Evolutionary conservation across 2,888 invertebrate genomes (phyloP), one percentile per base, ranked within the genome.

Genomic region (Macaria liturata): DNA sequence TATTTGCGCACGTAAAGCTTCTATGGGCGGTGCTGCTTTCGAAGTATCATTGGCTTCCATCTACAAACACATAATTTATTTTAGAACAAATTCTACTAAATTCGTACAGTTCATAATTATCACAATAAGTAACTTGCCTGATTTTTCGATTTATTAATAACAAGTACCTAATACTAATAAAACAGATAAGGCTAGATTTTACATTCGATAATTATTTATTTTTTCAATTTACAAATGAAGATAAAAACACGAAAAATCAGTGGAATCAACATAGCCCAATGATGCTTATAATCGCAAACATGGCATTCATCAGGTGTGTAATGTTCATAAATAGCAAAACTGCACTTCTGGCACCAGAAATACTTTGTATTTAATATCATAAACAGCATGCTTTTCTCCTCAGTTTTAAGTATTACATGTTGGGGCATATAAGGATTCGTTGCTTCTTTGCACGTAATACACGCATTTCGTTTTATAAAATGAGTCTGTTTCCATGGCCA

Each of bases 351-450:
- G 32, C 46, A 46, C 46, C 46, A 46, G 32, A 46, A 46, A 46
- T 46, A 32, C 32, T 46, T 9, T 31, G 46, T 32, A 32, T 46
- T 20, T 32, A 46, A 3, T 46, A 46, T n/a, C n/a, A n/a, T 46
- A 31, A 31, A 31, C 20, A 46, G 5, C 40, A 48, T 46, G 8
- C 40, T 49, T n/a, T 48, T 46, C 32, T 43, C 32, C 39, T 40
- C 54, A 54, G 46, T 54, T 30, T 42, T 46, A 46, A 37, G 47
- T 46, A 34, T 40, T 46, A 54, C 46, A 54, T 54, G 54, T 46
- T 39, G 54, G 46, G 54, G 54, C 54, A 54, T 46, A 46, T 47
- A 46, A 40, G 54, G 39, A 54, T 54, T 47, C 40, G 54, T 54
- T 37, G 32, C 46, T 47, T 46, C 39, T 46, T 47, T 46, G 40